Percentiles rank a stretch among this genome's conserved stretches.
Evolutionary conservation across 2,797 vertebrate genomes (phyloP).

Genomic region (Ptychobarbus kaznakovi): DNA sequence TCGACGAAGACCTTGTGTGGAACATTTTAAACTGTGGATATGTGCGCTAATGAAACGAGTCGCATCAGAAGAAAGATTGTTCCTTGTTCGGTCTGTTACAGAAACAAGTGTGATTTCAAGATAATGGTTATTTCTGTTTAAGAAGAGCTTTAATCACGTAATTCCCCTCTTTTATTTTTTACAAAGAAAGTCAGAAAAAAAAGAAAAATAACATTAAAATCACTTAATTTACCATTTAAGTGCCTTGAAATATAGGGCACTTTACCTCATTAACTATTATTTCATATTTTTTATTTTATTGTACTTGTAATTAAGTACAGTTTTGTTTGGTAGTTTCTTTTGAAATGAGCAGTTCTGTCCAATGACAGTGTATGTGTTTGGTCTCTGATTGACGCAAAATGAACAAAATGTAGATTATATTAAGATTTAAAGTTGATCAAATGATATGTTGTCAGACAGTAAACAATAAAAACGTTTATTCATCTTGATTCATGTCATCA

Average conservation of each 20-base stretch:
- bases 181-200: slow-evolving; percentile 1
- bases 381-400: slow-evolving; percentile 10
- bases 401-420: slow-evolving; percentile 46
- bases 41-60: background rate
- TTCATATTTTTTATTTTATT: background rate
- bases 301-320: background rate
- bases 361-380: slow-evolving; percentile 14
- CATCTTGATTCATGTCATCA: slow-evolving; percentile 48
- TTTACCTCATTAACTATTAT: background rate
- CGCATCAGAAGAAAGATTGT: background rate
- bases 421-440: slow-evolving; percentile 45
- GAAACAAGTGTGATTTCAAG: background rate
- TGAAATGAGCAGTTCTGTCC: slow-evolving; percentile 22
- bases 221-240: background rate
- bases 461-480: slow-evolving; percentile 53
- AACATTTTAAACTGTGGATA: slow-evolving; percentile 30
- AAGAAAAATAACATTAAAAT: no score
- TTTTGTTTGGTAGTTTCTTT: slow-evolving; percentile 1
- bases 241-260: background rate
- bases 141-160: background rate
- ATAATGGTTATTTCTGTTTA: background rate
- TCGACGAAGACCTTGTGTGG: background rate
- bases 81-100: slow-evolving; percentile 49
- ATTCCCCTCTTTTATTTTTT: background rate
- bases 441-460: slow-evolving; percentile 26